These are phyloP conservation scores for Onychomys arenicola DNA, from an alignment of 2,797 vertebrate species.

Conservation along the genomic window DNA sequence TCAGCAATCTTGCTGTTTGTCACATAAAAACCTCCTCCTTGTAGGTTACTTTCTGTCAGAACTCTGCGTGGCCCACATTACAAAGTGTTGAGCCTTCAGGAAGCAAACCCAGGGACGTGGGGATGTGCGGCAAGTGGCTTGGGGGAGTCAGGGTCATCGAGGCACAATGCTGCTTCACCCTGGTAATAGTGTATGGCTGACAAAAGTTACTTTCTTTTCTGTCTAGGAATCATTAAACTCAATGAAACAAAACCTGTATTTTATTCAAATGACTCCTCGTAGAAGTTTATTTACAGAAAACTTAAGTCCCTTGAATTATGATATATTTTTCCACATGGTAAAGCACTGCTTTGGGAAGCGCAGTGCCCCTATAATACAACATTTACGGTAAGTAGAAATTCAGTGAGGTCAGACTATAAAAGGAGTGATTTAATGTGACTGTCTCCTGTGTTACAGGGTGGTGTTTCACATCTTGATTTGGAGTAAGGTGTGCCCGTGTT, in stretches of 20 bases:
- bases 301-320: slow-evolving; percentile 90
- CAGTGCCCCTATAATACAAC: slow-evolving; percentile 89
- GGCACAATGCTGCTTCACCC: background rate
- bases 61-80: background rate
- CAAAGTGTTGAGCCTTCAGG: background rate
- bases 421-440: slow-evolving; percentile 16
- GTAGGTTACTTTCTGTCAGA: background rate
- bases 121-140: background rate
- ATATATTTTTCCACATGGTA: slow-evolving; percentile 92
- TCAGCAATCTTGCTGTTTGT: background rate
- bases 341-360: slow-evolving; percentile 95
- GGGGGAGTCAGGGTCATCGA: slow-evolving; percentile 44
- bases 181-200: slow-evolving; percentile 56
- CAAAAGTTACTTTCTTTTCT: slow-evolving; percentile 51
- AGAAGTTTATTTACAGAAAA: slow-evolving; percentile 91
- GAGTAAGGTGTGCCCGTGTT: background rate
- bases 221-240: slow-evolving; percentile 43
- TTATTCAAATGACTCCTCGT: slow-evolving; percentile 93
- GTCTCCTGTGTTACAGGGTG: slow-evolving; percentile 17
- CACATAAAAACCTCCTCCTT: background rate
- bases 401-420: slow-evolving; percentile 4
- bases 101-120: background rate
- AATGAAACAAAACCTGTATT: slow-evolving; percentile 88
- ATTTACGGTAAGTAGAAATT: slow-evolving; percentile 91
- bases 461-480: background rate